Evolutionary conservation across 2,113 vertebrate species (phyloP).

Genomic region (Macaca fascicularis): DNA sequence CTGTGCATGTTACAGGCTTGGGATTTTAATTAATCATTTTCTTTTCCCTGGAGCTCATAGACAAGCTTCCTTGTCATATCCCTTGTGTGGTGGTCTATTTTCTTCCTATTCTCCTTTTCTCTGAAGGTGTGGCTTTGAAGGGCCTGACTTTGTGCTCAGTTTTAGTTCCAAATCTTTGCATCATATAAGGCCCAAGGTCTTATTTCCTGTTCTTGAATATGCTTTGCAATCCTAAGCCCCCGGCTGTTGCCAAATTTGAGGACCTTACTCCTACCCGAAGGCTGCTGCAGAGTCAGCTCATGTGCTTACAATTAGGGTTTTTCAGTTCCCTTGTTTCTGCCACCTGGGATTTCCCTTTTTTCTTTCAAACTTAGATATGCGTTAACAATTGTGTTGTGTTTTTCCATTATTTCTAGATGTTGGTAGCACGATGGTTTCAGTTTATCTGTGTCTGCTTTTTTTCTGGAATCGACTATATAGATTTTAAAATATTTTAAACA

Average conservation of each 20-base stretch:
- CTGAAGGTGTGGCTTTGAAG: conserved; percentile 11
- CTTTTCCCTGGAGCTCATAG: not conserved
- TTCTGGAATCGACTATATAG: not conserved
- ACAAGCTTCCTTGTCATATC: conserved; percentile 14
- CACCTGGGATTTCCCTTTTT: not conserved
- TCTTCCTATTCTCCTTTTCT: conserved; percentile 32
- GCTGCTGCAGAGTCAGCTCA: not conserved
- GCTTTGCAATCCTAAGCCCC: not conserved
- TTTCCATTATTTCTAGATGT: conserved; percentile 44
- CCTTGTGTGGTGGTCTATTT: conserved; percentile 37
- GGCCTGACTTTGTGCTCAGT: not conserved
- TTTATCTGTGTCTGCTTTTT: not conserved
- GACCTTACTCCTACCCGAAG: not conserved
- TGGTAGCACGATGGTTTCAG: conserved; percentile 16
- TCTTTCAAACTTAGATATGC: not conserved
- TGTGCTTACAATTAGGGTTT: not conserved
- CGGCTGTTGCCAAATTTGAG: not conserved
- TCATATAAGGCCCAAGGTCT: not conserved
- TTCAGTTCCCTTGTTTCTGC: not conserved
- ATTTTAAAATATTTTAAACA: conserved; percentile 32
- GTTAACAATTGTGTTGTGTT: not conserved
- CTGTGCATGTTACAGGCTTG: not conserved
- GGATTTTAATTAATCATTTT: conserved; percentile 17
- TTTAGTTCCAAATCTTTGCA: not conserved
- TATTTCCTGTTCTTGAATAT: not conserved